These are phyloP conservation scores for Myanophis thanlyinensis DNA, from an alignment of 2,113 vertebrate species.

Conservation along the genomic window DNA sequence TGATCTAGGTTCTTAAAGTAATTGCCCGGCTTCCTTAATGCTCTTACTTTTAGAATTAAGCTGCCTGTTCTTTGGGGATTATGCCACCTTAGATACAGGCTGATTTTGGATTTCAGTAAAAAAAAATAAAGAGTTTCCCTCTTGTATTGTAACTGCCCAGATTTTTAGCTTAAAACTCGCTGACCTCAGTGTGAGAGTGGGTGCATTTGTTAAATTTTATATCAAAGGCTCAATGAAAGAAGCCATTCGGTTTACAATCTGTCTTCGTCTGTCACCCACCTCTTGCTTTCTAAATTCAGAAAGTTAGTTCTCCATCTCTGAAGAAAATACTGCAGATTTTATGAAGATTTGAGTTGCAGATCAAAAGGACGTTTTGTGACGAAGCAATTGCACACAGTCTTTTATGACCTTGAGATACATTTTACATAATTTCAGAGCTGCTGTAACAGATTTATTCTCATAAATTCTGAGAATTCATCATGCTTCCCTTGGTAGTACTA, in stretches of 20 bases:
- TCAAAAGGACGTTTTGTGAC: not conserved
- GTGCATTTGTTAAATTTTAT: not conserved
- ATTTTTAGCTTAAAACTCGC: not conserved
- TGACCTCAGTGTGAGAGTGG: not conserved
- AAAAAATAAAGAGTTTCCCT: not conserved
- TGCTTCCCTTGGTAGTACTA: not conserved
- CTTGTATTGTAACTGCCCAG: not conserved
- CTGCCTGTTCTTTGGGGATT: not conserved
- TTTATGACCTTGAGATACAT: not conserved
- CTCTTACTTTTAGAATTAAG: not conserved
- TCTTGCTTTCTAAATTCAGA: not conserved
- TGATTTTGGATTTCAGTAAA: not conserved
- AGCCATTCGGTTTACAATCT: not conserved
- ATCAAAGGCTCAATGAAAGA: not conserved
- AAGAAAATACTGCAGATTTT: not conserved
- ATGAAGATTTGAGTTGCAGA: not conserved
- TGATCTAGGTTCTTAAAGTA: not conserved
- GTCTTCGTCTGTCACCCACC: not conserved
- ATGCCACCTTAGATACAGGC: not conserved
- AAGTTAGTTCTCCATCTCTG: not conserved
- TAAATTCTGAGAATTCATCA: not conserved
- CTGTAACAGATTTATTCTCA: constrained; percentile 5
- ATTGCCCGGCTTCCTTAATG: not conserved
- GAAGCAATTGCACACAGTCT: not conserved
- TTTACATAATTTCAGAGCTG: not conserved